phyloP scores from a whole-genome alignment of 2,113 vertebrate genomes.

The Craseonycteris thonglongyai region DNA sequence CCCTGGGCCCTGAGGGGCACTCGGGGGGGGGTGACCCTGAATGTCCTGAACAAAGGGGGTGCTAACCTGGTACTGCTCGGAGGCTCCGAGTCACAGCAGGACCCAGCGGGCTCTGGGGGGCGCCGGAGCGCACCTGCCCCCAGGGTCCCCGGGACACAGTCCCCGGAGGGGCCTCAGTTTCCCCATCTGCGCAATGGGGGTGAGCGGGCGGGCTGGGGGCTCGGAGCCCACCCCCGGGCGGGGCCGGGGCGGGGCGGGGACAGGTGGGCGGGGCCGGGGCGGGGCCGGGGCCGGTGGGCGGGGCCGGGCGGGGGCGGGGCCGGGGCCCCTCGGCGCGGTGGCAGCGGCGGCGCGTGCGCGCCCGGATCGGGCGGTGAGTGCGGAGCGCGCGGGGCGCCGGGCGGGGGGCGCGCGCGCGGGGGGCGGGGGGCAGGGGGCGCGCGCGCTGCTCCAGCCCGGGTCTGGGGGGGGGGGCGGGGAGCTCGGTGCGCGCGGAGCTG shows the following conservation, averaged over 20 bases:
- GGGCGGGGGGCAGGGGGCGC: neutral
- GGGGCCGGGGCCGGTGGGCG: neutral
- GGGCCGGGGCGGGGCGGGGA: neutral
- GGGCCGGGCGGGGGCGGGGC: slow-evolving; percentile 27
- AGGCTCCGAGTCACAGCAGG: neutral
- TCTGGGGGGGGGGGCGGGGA: neutral
- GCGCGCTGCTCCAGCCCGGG: neutral
- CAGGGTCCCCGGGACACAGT: accelerated
- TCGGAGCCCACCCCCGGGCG: neutral
- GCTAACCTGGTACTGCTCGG: neutral
- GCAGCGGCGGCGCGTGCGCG: slow-evolving; percentile 56
- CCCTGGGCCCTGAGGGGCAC: neutral
- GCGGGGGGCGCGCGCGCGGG: neutral
- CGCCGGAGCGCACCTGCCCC: too few species aligned
- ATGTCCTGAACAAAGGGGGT: neutral
- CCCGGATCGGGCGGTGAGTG: slow-evolving; percentile 58
- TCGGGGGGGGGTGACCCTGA: neutral
- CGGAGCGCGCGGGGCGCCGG: neutral
- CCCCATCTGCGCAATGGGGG: slow-evolving; percentile 19
- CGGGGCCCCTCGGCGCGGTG: neutral
- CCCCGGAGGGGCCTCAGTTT: slow-evolving; percentile 39
- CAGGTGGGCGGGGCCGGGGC: slow-evolving; percentile 1
- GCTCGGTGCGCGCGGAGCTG: neutral
- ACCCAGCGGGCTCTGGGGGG: neutral
- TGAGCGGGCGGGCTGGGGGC: neutral